These are phyloP conservation scores for Lutraria lutraria DNA, from an alignment of 2,888 invertebrate species.

Conservation along the genomic window DNA sequence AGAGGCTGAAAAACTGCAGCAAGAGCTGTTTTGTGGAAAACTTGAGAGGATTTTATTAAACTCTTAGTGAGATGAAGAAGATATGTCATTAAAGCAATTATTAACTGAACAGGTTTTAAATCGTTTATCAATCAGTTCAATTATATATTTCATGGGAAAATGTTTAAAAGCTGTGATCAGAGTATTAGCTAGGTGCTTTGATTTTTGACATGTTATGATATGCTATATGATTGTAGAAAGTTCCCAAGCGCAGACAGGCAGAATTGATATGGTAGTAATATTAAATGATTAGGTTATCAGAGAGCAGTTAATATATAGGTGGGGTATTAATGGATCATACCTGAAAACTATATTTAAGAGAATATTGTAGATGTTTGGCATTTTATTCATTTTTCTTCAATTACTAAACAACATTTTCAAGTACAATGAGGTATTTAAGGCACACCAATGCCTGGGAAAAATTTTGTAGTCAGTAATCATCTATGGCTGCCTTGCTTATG, in stretches of 20 bases:
- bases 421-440: background rate
- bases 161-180: slow-evolving; percentile 7
- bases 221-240: slow-evolving; percentile 2
- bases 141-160: slow-evolving; percentile 45
- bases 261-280: background rate
- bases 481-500: too few species aligned
- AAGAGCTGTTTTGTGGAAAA: background rate
- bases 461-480: too few species aligned
- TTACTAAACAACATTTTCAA: background rate
- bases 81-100: background rate
- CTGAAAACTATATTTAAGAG: background rate
- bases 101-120: slow-evolving; percentile 11
- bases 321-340: slow-evolving; percentile 3
- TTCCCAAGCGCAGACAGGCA: background rate
- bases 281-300: slow-evolving; percentile 18
- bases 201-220: slow-evolving; percentile 14
- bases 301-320: slow-evolving; percentile 19
- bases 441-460: slow-evolving; percentile 11
- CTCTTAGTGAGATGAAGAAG: background rate
- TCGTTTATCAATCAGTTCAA: slow-evolving; percentile 36
- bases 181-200: background rate
- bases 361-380: slow-evolving; percentile 1
- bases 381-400: background rate
- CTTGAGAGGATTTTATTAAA: background rate
- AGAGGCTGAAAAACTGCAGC: background rate